Evolutionary conservation across 2,797 vertebrate genomes (phyloP).

Genomic region (Leucoraja ocellata): DNA sequence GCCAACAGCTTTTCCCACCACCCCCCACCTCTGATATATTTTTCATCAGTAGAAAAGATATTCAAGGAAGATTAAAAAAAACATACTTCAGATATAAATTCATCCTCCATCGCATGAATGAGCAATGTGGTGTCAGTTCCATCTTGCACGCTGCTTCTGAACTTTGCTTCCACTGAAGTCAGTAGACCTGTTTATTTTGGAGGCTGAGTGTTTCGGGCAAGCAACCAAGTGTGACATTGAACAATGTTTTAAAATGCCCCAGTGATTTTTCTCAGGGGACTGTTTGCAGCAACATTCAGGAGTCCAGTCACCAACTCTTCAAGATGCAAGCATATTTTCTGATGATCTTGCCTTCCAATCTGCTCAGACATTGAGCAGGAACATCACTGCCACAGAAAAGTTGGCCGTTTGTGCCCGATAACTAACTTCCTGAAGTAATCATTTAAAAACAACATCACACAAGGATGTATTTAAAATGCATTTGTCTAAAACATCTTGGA

Average conservation of each 20-base stretch:
- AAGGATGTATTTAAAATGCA: slow-evolving; percentile 10
- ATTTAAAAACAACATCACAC: slow-evolving; percentile 7
- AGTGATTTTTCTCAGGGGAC: background rate
- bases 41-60: background rate
- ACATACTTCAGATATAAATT: background rate
- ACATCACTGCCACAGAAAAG: background rate
- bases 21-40: background rate
- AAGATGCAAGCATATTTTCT: background rate
- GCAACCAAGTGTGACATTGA: no score
- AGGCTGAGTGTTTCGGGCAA: no score
- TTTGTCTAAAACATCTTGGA: background rate
- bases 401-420: background rate
- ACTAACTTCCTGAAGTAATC: background rate
- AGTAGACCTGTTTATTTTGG: no score
- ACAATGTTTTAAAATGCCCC: background rate
- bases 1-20: background rate
- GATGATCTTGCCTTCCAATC: no score
- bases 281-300: background rate
- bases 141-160: no score
- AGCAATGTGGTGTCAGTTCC: no score
- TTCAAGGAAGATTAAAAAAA: background rate
- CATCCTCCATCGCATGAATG: no score
- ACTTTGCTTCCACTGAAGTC: no score
- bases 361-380: background rate
- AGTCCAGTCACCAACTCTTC: background rate